A percentile compares a stretch with the other conserved stretches of the same genome.
Evolutionary conservation across 2,113 vertebrate species (phyloP).

Genomic region (Propithecus coquereli): DNA sequence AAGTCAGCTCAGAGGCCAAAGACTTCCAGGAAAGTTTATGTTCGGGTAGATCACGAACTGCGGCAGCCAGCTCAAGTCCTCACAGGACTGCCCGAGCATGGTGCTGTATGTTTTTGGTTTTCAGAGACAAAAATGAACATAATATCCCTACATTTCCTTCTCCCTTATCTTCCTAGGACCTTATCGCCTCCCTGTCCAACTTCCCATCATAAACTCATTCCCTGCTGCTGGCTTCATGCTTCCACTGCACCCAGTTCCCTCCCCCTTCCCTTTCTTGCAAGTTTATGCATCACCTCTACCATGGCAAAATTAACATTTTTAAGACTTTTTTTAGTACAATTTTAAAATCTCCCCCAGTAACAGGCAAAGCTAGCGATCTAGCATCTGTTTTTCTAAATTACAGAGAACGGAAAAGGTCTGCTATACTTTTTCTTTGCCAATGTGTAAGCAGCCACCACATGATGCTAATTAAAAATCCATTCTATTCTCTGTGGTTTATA

Average conservation of each 20-base stretch:
- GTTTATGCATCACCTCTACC: neutral
- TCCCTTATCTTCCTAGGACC: neutral
- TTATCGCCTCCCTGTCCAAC: neutral
- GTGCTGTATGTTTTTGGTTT: neutral
- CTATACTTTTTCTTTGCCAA: neutral
- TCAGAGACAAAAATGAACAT: neutral
- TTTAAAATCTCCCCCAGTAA: neutral
- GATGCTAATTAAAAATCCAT: conserved; percentile 24
- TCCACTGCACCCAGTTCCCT: too few species aligned
- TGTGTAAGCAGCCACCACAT: neutral
- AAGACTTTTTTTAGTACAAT: neutral
- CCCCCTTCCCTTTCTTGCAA: neutral
- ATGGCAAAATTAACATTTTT: neutral
- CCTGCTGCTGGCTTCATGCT: neutral
- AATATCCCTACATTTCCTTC: neutral
- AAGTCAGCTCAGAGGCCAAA: conserved; percentile 45
- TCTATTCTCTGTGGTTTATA: neutral
- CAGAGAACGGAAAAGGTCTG: neutral
- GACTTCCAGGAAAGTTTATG: conserved; percentile 57
- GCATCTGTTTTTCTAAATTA: conserved; percentile 9
- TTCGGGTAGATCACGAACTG: neutral
- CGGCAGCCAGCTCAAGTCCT: neutral
- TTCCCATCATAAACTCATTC: neutral
- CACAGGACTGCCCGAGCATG: neutral
- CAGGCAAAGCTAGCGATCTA: neutral